Base-by-base conservation (phyloP, 2,113 vertebrate genomes). In the Engystomops pustulosus region DNA sequence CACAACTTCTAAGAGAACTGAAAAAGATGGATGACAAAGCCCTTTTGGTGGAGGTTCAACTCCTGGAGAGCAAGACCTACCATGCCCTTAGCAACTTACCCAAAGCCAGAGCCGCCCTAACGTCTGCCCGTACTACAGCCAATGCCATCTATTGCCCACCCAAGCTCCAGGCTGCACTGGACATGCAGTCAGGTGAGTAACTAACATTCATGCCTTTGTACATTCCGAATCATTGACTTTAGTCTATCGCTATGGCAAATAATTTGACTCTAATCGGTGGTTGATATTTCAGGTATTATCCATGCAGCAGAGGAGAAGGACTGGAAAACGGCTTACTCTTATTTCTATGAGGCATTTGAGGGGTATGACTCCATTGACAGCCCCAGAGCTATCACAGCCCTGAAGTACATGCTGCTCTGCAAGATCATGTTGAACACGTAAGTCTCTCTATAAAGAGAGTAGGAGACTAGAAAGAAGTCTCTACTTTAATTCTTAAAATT, bases 21-120 rank as follows among this genome's bases (percentile, higher is more conserved):
- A 99, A 99, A 88, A 99, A 99, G 93, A 99, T 99, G 98, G 98
- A 99, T 18, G 98, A 99, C 91, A 99, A 99, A 91, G 97, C 97
- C n/a, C 93, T 99, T 87, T 92, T 99, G 89, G 98, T 99, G 75
- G 98, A 99, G 89, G 98, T 99, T 85, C 98, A 99, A 90, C 94
- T 99, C 86, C 91, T 99, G 71, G 98, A 99, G 91, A 99, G 98
- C 86, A 99, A 99, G 92, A 99, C 98, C 12, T 99, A 99, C 90
- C 98, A 99, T 79, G 98, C 96, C 75, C 94, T 99, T 90, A 99
- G 97, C 90, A 99, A 99, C 84, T 92, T 99, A 90, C 98, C 98
- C 88, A 99, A 99, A 93, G 98, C 98, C 82, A 94, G 98, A 84
- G 98, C 98, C 85, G 98, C 98, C 87, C 96, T 99, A 91, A 99